Base-by-base conservation (phyloP, 1,140 invertebrate species). In the Pogonomyrmex barbatus region DNA sequence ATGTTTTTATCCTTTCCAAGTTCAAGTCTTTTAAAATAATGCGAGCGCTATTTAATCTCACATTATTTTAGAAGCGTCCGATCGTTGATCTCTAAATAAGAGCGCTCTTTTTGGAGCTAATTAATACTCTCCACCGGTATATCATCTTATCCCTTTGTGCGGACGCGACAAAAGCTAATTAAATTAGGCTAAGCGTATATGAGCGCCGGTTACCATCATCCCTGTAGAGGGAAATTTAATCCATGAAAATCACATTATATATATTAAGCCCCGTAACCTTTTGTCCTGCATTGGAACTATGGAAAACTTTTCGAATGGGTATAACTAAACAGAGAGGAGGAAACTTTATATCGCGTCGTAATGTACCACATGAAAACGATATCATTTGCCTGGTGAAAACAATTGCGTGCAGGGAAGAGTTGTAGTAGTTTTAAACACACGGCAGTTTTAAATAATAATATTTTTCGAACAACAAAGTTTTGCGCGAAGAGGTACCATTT, bases 111-210 rank as follows among this genome's bases (percentile, higher is more conserved):
- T 75, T 63, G 17, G 24, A 9, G n/a, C 52, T 79, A 56, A 89
- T 89, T 89, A 85, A 68, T 88, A 58, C 30, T 52, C 63, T 47
- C 3, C n/a, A 50, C 42, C 17, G 45, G 67, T 73, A 73, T 73
- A 88, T 4, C 62, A 10, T 14, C 47, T 68, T 86, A 58, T 87
- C 39, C 70, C 67, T 85, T 85, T 76, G 65, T 24, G 4, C 65
- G 12, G 2, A 30, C 10, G 67, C 54, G 76, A 58, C 75, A 42
- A 63, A 45, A 67, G 39, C 81, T 85, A 85, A 89, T 89, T 88
- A 73, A 76, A 67, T 88, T 78, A 33, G 56, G 50, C 50, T 78
- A 77, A 63, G 56, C 68, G 65, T 73, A 47, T n/a, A 50, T 50
- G 42, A 75, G 50, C 65, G 54, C n/a, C 17, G 68, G 17, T 65